A percentile compares a stretch with the other conserved stretches of the same genome.
These are phyloP conservation scores for Campylorhamphus procurvoides DNA, from an alignment of 2,113 vertebrate genomes.

Conservation along the genomic window DNA sequence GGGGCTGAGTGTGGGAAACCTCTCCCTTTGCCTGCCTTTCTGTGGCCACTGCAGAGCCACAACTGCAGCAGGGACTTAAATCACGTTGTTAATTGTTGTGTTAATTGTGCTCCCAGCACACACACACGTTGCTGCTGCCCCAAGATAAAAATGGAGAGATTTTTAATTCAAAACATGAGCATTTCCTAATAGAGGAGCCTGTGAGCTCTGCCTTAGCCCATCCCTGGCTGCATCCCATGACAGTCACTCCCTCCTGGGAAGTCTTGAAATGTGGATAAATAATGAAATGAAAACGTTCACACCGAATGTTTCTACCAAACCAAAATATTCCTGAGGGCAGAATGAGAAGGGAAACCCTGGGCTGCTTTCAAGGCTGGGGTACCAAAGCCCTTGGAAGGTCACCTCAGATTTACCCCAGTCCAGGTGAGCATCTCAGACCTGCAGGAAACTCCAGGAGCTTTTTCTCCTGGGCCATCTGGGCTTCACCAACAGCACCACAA, in stretches of 20 bases:
- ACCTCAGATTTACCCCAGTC: neutral
- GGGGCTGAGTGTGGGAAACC: neutral
- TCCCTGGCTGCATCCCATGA: neutral
- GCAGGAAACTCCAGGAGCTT: neutral
- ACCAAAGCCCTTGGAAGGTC: neutral
- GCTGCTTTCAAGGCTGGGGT: neutral
- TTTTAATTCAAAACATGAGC: conserved; percentile 23
- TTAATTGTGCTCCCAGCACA: neutral
- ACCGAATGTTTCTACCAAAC: neutral
- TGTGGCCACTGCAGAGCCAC: neutral
- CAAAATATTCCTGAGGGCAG: neutral
- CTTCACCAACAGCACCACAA: neutral
- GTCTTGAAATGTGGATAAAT: neutral
- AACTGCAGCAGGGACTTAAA: neutral
- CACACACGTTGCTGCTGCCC: neutral
- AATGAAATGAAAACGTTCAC: neutral
- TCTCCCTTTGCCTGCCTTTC: neutral
- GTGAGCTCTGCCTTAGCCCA: neutral
- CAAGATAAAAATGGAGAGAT: neutral
- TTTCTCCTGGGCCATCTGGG: neutral
- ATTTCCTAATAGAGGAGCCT: neutral
- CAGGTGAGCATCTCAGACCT: neutral
- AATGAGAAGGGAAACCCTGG: neutral
- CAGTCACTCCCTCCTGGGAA: neutral
- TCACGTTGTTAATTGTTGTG: neutral